A percentile compares a stretch with the other conserved stretches of the same genome.
phyloP scores from a whole-genome alignment of 1,140 invertebrate species.

The Drosophila persimilis region DNA sequence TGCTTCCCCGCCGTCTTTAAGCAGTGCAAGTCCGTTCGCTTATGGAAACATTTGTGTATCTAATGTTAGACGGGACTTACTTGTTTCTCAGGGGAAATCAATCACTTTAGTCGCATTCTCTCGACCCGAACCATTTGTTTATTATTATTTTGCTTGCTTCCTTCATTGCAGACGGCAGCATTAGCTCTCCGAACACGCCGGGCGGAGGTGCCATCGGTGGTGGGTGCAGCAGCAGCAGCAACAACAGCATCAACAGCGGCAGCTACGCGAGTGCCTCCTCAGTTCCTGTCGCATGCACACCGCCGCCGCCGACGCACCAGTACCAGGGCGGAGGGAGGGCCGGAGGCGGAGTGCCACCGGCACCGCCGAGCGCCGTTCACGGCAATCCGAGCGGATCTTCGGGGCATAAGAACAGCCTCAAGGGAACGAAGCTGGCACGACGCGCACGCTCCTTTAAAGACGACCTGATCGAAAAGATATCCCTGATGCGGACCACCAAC shows the following conservation, averaged over 20 bases:
- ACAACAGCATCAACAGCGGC: slow-evolving; percentile 48
- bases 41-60: too few relatives aligned
- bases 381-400: slow-evolving; percentile 51
- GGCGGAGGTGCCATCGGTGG: slow-evolving; percentile 37
- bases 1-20: too few relatives aligned
- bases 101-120: too few relatives aligned
- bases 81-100: too few relatives aligned
- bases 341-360: slow-evolving; percentile 50
- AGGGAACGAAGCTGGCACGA: slow-evolving; percentile 91
- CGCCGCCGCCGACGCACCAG: slow-evolving; percentile 33
- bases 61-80: too few relatives aligned
- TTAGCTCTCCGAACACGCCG: slow-evolving; percentile 82
- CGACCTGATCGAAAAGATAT: slow-evolving; percentile 94
- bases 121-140: too few relatives aligned
- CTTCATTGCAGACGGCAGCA: slow-evolving; percentile 68
- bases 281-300: slow-evolving; percentile 36
- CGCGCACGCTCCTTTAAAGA: slow-evolving; percentile 95
- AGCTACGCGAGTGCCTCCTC: slow-evolving; percentile 45
- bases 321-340: slow-evolving; percentile 16
- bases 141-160: background rate
- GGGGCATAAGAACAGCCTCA: slow-evolving; percentile 87
- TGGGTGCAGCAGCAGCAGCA: slow-evolving; percentile 54
- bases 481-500: slow-evolving; percentile 88
- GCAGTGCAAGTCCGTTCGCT: too few relatives aligned
- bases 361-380: slow-evolving; percentile 44